Conservation (phyloP, 2,113 vertebrate genomes). For the Sisor rabdophorus region DNA sequence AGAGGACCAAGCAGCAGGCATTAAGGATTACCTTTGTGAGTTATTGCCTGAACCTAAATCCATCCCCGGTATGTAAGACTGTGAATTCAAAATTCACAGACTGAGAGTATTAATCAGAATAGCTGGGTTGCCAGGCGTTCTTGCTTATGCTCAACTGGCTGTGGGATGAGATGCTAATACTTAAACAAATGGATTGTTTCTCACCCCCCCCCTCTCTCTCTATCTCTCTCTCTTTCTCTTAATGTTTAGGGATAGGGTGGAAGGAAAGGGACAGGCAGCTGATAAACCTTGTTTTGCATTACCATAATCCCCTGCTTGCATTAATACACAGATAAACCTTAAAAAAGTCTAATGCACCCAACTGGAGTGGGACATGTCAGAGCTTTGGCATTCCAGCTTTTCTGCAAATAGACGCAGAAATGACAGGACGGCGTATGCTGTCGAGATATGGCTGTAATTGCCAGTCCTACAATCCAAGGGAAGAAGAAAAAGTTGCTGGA, state of each 20-base stretch:
- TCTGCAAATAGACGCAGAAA: constrained; percentile 12
- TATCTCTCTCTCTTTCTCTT: constrained; percentile 31
- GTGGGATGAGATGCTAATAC: constrained; percentile 30
- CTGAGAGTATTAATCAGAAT: constrained; percentile 58
- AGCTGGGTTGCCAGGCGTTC: not conserved
- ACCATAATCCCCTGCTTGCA: constrained; percentile 54
- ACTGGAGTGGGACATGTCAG: constrained; percentile 36
- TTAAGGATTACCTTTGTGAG: constrained; percentile 1
- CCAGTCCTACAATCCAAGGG: constrained; percentile 10
- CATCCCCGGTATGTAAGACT: constrained; percentile 10
- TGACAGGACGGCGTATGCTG: not conserved
- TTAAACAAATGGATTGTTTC: not conserved
- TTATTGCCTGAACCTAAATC: constrained; percentile 58
- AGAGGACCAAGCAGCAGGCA: not conserved
- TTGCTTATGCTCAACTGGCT: constrained; percentile 27
- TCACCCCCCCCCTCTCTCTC: not conserved
- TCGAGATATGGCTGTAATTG: constrained; percentile 22
- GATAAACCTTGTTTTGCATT: constrained; percentile 63
- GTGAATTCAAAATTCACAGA: constrained; percentile 43
- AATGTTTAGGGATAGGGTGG: constrained; percentile 40
- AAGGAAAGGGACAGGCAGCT: constrained; percentile 35
- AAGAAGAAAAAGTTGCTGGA: not conserved
- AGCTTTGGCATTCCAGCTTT: constrained; percentile 20
- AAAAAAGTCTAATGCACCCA: constrained; percentile 31
- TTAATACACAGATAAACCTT: constrained; percentile 57